Conservation (phyloP, 1,140 invertebrate species). For the Leptoteleia sp. region DNA sequence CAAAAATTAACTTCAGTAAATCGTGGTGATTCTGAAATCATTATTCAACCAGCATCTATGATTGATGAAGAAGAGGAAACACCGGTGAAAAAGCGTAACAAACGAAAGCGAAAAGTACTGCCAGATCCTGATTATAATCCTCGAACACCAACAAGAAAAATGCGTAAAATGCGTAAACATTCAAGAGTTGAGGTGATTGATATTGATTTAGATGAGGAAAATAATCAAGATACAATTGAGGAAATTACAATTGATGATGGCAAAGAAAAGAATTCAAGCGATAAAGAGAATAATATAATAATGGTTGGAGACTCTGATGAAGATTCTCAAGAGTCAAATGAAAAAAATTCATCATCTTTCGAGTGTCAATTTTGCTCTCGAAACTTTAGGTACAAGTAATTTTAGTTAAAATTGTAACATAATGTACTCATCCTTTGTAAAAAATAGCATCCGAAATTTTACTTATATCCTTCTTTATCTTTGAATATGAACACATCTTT, state of each 20-base stretch:
- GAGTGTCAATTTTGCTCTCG: constrained; percentile 71
- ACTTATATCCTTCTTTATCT: too few species aligned
- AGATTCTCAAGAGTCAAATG: constrained; percentile 63
- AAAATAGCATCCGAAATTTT: too few species aligned
- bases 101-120: constrained; percentile 69
- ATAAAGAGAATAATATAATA: constrained; percentile 80
- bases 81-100: constrained; percentile 67
- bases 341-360: constrained; percentile 49
- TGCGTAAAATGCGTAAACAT: constrained; percentile 65
- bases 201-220: constrained; percentile 76
- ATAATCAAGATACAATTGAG: constrained; percentile 66
- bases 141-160: constrained; percentile 60
- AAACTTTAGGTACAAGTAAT: constrained; percentile 65
- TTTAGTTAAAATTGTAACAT: too few species aligned
- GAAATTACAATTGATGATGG: constrained; percentile 76
- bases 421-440: too few species aligned
- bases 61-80: constrained; percentile 72
- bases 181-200: constrained; percentile 77
- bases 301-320: constrained; percentile 78
- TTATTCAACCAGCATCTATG: constrained; percentile 76
- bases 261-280: constrained; percentile 78
- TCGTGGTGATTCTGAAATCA: constrained; percentile 78
- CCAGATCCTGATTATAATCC: constrained; percentile 70
- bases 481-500: too few species aligned
- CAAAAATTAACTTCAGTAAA: constrained; percentile 78